Evolutionary conservation across 2,797 vertebrate species (phyloP).

Genomic region (Diceros bicornis): DNA sequence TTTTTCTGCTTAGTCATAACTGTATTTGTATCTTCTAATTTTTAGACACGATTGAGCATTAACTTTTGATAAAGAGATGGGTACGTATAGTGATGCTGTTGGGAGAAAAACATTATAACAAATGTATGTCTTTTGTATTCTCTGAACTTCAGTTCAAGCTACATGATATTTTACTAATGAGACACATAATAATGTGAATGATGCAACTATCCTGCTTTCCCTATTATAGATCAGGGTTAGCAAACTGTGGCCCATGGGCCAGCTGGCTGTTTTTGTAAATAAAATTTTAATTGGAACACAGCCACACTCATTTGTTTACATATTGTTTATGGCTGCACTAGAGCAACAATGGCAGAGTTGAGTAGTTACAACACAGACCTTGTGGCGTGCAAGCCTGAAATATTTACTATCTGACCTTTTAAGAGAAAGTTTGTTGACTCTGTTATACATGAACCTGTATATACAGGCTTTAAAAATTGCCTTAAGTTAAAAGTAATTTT

Average conservation of each 20-base stretch:
- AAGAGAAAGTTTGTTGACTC: neutral
- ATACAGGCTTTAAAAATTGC: neutral
- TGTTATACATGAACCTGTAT: neutral
- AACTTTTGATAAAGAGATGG: neutral
- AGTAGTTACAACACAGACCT: neutral
- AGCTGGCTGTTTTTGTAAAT: neutral
- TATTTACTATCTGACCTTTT: neutral
- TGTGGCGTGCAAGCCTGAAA: neutral
- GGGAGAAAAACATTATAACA: neutral
- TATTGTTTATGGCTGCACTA: neutral
- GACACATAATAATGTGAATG: neutral
- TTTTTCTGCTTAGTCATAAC: neutral
- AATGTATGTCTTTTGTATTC: neutral
- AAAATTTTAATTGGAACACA: constrained; percentile 10
- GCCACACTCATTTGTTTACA: neutral
- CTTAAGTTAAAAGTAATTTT: constrained; percentile 19
- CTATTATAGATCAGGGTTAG: neutral
- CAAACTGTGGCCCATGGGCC: neutral
- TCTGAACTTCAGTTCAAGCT: neutral
- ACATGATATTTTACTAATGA: neutral
- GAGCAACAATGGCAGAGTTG: neutral
- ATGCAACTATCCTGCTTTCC: neutral
- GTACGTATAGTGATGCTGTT: neutral
- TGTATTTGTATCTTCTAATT: neutral
- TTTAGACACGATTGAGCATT: neutral